These are phyloP conservation scores for Halcyon leucocephala DNA, from an alignment of 2,797 vertebrate species.

Conservation along the genomic window DNA sequence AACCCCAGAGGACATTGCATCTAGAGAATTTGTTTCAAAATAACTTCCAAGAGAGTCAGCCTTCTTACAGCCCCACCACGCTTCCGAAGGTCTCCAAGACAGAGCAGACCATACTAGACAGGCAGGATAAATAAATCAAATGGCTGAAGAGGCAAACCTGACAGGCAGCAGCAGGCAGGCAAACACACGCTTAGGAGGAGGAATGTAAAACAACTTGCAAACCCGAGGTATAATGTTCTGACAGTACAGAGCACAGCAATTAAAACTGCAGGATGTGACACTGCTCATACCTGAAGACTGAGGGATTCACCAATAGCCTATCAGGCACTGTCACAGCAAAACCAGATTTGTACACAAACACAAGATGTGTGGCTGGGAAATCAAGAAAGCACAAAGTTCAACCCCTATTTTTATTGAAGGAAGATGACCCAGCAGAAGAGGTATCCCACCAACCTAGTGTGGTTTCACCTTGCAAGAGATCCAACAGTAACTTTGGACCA, in stretches of 20 bases:
- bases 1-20: background rate
- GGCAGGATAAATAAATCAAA: constrained; percentile 33
- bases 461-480: background rate
- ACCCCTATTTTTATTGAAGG: background rate
- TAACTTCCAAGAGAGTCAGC: background rate
- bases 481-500: background rate
- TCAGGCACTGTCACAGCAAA: background rate
- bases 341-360: background rate
- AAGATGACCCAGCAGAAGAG: background rate
- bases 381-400: background rate
- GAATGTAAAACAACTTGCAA: constrained; percentile 41
- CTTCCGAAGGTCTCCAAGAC: background rate
- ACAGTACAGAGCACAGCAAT: constrained; percentile 13
- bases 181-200: background rate
- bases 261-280: constrained; percentile 66
- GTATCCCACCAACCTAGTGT: background rate
- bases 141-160: background rate
- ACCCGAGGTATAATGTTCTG: constrained; percentile 16
- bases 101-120: background rate
- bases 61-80: background rate
- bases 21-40: background rate
- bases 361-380: background rate
- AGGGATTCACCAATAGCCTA: background rate
- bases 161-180: background rate
- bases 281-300: constrained; percentile 45